Evolutionary conservation across 1,140 invertebrate genomes (phyloP).

Genomic region (Drosophila littoralis): DNA sequence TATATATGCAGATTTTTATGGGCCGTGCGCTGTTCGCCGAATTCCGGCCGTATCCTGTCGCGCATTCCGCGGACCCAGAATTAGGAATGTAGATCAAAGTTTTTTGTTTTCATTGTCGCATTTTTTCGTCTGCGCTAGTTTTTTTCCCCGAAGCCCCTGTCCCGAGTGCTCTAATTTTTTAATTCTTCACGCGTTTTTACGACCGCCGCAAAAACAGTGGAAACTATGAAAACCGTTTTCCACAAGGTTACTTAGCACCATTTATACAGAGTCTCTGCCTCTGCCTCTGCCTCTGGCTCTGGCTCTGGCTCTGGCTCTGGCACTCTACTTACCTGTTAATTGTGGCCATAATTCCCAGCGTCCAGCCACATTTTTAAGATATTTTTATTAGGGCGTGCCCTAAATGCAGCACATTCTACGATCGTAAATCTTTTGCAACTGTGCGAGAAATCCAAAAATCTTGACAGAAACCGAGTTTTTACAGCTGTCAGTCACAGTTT

Average conservation of each 20-base stretch:
- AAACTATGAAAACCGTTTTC: constrained; percentile 30
- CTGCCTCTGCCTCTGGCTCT: not conserved
- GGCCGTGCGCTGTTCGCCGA: constrained; percentile 45
- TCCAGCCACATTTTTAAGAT: constrained; percentile 43
- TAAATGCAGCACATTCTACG: not conserved
- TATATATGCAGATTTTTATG: constrained; percentile 79
- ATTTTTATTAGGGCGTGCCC: constrained; percentile 54
- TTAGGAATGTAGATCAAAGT: constrained; percentile 78
- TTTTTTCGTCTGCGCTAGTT: constrained; percentile 77
- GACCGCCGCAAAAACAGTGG: constrained; percentile 48
- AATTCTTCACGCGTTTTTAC: constrained; percentile 75
- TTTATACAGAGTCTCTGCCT: constrained; percentile 18
- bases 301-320: not conserved
- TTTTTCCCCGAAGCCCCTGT: constrained; percentile 71
- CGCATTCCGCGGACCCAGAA: constrained; percentile 52
- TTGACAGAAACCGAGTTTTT: no score
- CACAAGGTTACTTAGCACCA: constrained; percentile 65
- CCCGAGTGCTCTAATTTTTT: constrained; percentile 77
- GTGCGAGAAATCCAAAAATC: not conserved
- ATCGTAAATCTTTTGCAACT: constrained; percentile 27
- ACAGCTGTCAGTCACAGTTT: no score
- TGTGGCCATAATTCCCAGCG: constrained; percentile 55
- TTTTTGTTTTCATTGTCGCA: constrained; percentile 75
- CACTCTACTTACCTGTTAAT: constrained; percentile 71
- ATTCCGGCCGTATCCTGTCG: constrained; percentile 64